phyloP scores from a whole-genome alignment of 2,113 vertebrate genomes.

The Copsychus sechellarum region DNA sequence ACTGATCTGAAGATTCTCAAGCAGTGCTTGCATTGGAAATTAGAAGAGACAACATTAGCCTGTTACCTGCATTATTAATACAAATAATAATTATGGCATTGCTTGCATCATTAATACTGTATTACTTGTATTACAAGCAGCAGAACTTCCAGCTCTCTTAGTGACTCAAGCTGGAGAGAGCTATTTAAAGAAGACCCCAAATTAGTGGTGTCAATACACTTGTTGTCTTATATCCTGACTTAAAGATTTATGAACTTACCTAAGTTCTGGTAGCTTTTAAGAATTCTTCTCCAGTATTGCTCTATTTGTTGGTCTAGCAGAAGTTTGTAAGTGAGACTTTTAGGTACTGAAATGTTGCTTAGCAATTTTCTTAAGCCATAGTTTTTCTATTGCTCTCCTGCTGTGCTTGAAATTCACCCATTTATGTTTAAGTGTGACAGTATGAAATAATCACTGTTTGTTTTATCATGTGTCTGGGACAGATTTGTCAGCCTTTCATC shows the following conservation, averaged over 20 bases:
- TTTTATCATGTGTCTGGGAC: slow-evolving; percentile 1
- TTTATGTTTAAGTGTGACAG: slow-evolving; percentile 1
- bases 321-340: background rate
- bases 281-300: background rate
- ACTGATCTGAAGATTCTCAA: background rate
- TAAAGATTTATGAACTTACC: background rate
- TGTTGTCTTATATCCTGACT: background rate
- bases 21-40: background rate
- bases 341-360: background rate
- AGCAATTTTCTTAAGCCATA: slow-evolving; percentile 8
- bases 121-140: background rate
- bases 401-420: slow-evolving; percentile 18
- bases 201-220: background rate
- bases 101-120: background rate
- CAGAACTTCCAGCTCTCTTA: background rate
- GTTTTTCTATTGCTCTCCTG: slow-evolving; percentile 1
- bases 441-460: background rate
- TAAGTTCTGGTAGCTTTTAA: background rate
- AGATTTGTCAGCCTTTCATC: slow-evolving; percentile 15
- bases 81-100: background rate
- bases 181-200: background rate
- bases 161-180: background rate
- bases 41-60: background rate
- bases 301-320: background rate
- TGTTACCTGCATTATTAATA: background rate